phyloP scores from a whole-genome alignment of 2,888 invertebrate species.

The Dromius quadrimaculatus region DNA sequence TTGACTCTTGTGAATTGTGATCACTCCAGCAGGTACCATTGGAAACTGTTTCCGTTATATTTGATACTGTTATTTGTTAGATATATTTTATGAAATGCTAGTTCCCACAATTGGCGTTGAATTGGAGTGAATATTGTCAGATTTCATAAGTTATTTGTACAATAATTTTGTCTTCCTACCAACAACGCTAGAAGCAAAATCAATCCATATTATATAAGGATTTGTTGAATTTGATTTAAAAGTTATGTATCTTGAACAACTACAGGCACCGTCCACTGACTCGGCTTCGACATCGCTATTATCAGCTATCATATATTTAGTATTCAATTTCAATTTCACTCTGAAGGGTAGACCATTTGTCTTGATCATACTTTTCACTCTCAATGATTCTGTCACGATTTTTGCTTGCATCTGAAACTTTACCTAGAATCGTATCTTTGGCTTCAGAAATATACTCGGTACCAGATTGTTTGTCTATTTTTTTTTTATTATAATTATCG shows the following conservation, averaged over 20 bases:
- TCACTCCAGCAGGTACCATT: no score
- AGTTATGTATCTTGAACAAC: slow-evolving; percentile 16
- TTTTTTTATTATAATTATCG: slow-evolving; percentile 54
- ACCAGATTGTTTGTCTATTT: slow-evolving; percentile 45
- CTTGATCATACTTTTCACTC: slow-evolving; percentile 53
- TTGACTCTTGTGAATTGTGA: no score
- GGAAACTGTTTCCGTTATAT: no score
- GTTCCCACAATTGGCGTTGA: no score
- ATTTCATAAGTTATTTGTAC: no score
- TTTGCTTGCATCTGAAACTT: slow-evolving; percentile 23
- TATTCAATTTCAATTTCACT: slow-evolving; percentile 55
- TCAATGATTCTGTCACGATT: slow-evolving; percentile 47
- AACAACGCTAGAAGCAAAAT: slow-evolving; percentile 52
- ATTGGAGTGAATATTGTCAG: no score
- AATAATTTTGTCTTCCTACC: slow-evolving; percentile 24
- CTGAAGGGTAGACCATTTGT: slow-evolving; percentile 55
- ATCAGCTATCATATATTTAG: slow-evolving; percentile 55
- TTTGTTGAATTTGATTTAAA: slow-evolving; percentile 14
- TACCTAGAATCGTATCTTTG: slow-evolving; percentile 49
- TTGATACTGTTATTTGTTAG: no score
- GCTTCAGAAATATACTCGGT: slow-evolving; percentile 37
- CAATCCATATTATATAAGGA: slow-evolving; percentile 51
- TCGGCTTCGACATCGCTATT: slow-evolving; percentile 55
- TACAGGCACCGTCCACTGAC: slow-evolving; percentile 56
- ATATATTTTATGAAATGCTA: no score